Evolutionary conservation across 2,888 invertebrate species (phyloP).

Genomic region (Noctuana brunneofusca): DNA sequence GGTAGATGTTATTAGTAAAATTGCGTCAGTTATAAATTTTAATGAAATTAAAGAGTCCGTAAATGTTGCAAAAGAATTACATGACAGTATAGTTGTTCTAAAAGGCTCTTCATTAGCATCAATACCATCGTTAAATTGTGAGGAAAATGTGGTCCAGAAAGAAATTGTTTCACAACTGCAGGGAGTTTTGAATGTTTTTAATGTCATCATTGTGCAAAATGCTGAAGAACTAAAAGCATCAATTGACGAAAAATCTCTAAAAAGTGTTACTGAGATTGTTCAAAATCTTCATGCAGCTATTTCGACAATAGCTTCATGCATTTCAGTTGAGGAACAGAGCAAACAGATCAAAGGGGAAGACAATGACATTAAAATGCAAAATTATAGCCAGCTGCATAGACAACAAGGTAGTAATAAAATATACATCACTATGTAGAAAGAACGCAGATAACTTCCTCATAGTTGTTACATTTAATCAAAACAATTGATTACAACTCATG

Average conservation of each 20-base stretch:
- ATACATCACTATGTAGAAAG: not conserved
- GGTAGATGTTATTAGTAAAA: constrained; percentile 44
- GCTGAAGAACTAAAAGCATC: constrained; percentile 41
- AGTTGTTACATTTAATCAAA: too few species aligned
- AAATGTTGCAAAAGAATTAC: constrained; percentile 50
- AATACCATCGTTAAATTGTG: constrained; percentile 6
- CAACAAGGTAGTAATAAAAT: not conserved
- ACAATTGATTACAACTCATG: too few species aligned
- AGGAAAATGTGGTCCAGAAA: constrained; percentile 31
- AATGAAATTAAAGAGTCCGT: constrained; percentile 48
- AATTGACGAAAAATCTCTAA: constrained; percentile 43
- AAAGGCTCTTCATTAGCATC: constrained; percentile 24
- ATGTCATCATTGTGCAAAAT: constrained; percentile 35
- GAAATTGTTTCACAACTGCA: constrained; percentile 44
- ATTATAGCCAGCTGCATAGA: not conserved
- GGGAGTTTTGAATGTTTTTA: constrained; percentile 30
- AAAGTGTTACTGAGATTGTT: constrained; percentile 50
- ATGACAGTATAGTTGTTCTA: constrained; percentile 39
- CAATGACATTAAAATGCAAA: not conserved
- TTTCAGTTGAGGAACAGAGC: not conserved
- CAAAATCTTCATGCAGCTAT: constrained; percentile 56
- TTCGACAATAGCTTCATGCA: constrained; percentile 34
- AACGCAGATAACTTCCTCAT: too few species aligned
- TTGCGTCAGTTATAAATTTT: constrained; percentile 42
- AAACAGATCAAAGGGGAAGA: not conserved